Percentiles rank a stretch among this genome's conserved stretches.
Evolutionary conservation across 64 coral and sea anemone genomes (phyloP).

Genomic region (Pocillopora verrucosa): DNA sequence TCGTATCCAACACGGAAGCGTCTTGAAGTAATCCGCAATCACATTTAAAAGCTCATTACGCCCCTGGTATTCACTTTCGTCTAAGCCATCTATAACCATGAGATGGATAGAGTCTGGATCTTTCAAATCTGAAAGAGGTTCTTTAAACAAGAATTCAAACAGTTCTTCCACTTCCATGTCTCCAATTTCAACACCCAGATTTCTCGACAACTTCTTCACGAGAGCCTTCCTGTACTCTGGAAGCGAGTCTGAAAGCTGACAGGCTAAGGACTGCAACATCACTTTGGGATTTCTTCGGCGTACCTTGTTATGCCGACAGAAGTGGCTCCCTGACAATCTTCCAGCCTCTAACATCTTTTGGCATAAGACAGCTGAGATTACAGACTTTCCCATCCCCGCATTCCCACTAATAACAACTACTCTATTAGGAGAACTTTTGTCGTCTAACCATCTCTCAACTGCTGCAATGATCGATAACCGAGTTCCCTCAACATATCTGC

Average conservation of each 20-base stretch:
- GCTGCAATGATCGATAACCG: conserved; percentile 22
- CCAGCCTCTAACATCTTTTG: conserved; percentile 23
- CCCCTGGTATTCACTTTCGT: conserved; percentile 22
- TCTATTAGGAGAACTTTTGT: conserved; percentile 1
- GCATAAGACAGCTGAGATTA: conserved; percentile 45
- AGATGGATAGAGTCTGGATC: conserved; percentile 1
- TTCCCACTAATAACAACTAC: conserved; percentile 40
- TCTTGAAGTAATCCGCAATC: conserved; percentile 3
- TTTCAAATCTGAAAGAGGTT: conserved; percentile 5
- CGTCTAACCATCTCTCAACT: conserved; percentile 13
- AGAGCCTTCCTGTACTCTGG: conserved; percentile 42
- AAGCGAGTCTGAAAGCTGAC: conserved; percentile 30
- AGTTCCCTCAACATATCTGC: conserved; percentile 15
- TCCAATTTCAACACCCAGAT: conserved; percentile 17
- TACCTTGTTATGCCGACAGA: conserved; percentile 59
- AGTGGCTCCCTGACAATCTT: conserved; percentile 53
- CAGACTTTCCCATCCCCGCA: conserved; percentile 70
- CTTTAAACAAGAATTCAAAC: conserved; percentile 44
- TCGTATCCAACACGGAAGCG: conserved; percentile 25
- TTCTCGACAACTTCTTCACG: conserved; percentile 31
- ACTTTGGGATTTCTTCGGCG: conserved; percentile 51
- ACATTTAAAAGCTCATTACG: conserved; percentile 16
- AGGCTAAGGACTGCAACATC: conserved; percentile 62
- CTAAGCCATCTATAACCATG: conserved; percentile 44
- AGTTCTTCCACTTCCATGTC: conserved; percentile 52